Evolutionary conservation across 2,888 invertebrate species (phyloP).

Genomic region (Thecophora atra): DNA sequence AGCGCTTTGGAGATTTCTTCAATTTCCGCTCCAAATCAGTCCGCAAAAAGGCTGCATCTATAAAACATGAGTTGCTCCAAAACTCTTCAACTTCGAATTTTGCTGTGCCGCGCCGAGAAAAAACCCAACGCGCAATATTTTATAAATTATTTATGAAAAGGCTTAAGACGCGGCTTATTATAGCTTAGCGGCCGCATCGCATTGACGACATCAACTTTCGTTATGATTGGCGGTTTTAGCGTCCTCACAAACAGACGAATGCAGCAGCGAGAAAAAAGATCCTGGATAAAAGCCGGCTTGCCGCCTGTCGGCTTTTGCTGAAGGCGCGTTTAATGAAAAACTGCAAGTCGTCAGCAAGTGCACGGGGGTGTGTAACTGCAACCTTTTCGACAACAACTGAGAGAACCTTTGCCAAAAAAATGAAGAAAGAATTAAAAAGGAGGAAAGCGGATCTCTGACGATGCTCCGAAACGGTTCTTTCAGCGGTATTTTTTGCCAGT

Average conservation of each 20-base stretch:
- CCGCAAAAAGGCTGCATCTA: slow-evolving; percentile 11
- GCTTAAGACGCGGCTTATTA: slow-evolving; percentile 35
- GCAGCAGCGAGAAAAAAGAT: slow-evolving; percentile 1
- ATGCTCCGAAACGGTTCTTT: too few species aligned
- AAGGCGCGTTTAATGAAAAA: slow-evolving; percentile 3
- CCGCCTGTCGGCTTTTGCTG: slow-evolving; percentile 42
- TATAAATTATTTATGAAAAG: slow-evolving; percentile 51
- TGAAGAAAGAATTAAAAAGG: too few species aligned
- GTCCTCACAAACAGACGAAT: neutral
- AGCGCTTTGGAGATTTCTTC: neutral
- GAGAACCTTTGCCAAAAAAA: slow-evolving; percentile 19
- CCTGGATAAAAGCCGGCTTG: slow-evolving; percentile 42
- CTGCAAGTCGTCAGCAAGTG: slow-evolving; percentile 18
- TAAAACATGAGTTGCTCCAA: slow-evolving; percentile 26
- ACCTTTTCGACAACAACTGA: neutral
- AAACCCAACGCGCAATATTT: slow-evolving; percentile 42
- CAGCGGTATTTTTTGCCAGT: neutral
- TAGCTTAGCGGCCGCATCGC: slow-evolving; percentile 23
- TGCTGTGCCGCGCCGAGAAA: slow-evolving; percentile 17
- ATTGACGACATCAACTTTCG: slow-evolving; percentile 50
- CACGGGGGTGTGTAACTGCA: neutral
- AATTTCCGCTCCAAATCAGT: neutral
- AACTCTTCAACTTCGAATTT: neutral
- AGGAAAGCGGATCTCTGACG: too few species aligned
- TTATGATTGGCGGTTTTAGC: slow-evolving; percentile 57